A percentile compares a stretch with the other conserved stretches of the same genome.
Evolutionary conservation across 2,113 vertebrate genomes (phyloP).

Genomic region (Brachyhypopomus gauderio): DNA sequence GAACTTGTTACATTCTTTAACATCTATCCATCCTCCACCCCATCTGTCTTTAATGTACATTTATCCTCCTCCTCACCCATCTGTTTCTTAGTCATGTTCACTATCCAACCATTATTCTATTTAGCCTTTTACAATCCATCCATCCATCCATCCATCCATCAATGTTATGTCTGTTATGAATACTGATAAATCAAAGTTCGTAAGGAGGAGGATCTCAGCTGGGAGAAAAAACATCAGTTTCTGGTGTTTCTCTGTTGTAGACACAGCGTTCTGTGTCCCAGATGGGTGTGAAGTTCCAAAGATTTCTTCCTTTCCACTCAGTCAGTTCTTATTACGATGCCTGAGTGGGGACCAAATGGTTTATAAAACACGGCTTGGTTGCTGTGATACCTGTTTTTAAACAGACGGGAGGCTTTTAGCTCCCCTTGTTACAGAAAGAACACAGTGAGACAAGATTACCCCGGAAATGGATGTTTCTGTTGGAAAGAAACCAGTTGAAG

Average conservation of each 20-base stretch:
- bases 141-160: background rate
- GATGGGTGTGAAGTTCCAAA: background rate
- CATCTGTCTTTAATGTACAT: background rate
- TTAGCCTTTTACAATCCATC: background rate
- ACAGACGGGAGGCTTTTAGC: no score
- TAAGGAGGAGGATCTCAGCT: no score
- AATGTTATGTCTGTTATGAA: background rate
- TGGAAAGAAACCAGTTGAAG: slow-evolving; percentile 1
- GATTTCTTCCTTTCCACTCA: background rate
- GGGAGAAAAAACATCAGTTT: no score
- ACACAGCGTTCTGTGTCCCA: background rate
- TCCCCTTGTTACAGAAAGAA: background rate
- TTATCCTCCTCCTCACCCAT: background rate
- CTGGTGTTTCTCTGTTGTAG: no score
- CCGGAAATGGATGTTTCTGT: background rate
- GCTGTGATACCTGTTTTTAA: no score
- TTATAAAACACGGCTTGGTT: background rate
- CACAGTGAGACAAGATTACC: slow-evolving; percentile 8
- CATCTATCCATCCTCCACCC: background rate
- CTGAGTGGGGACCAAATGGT: background rate
- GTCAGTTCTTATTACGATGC: background rate
- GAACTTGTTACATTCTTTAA: no score
- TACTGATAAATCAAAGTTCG: no score
- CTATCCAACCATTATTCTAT: background rate
- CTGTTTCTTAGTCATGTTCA: background rate